These are phyloP conservation scores for Phaonia tiefii DNA, from an alignment of 2,888 invertebrate genomes.

Conservation along the genomic window DNA sequence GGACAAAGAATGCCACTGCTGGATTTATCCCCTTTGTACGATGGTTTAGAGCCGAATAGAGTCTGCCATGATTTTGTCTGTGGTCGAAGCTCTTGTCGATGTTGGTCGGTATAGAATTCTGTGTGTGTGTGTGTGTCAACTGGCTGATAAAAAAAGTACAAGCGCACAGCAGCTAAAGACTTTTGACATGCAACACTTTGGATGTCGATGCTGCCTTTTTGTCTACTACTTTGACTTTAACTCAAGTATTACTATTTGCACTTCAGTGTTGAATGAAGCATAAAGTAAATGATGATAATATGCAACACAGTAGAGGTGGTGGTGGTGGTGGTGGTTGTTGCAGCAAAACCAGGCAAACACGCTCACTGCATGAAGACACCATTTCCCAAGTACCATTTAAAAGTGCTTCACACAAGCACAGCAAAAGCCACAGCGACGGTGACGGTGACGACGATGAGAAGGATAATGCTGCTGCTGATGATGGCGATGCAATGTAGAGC, in stretches of 20 bases:
- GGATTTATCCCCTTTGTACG: background rate
- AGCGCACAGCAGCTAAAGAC: conserved; percentile 46
- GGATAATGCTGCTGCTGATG: conserved; percentile 31
- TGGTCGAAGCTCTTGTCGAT: conserved; percentile 35
- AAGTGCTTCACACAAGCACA: conserved; percentile 29
- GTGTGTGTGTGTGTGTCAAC: conserved; percentile 20
- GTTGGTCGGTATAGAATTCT: conserved; percentile 29
- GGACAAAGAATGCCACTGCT: conserved; percentile 32
- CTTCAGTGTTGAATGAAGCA: conserved; percentile 41
- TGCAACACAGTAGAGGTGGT: conserved; percentile 14
- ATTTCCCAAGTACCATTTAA: conserved; percentile 40
- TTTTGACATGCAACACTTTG: conserved; percentile 55
- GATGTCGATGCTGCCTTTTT: conserved; percentile 41
- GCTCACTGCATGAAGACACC: conserved; percentile 2
- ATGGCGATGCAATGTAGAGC: background rate
- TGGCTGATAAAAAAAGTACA: conserved; percentile 28
- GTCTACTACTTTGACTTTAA: conserved; percentile 17
- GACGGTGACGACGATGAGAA: conserved; percentile 42
- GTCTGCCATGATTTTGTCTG: conserved; percentile 29
- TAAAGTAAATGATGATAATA: conserved; percentile 43
- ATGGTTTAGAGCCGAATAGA: background rate
- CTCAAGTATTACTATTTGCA: conserved; percentile 45
- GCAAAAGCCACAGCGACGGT: background rate
- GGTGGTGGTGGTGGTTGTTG: background rate
- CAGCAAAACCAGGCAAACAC: background rate